Base-by-base conservation (phyloP, 2,888 invertebrate genomes). In the Clitarchus hookeri region DNA sequence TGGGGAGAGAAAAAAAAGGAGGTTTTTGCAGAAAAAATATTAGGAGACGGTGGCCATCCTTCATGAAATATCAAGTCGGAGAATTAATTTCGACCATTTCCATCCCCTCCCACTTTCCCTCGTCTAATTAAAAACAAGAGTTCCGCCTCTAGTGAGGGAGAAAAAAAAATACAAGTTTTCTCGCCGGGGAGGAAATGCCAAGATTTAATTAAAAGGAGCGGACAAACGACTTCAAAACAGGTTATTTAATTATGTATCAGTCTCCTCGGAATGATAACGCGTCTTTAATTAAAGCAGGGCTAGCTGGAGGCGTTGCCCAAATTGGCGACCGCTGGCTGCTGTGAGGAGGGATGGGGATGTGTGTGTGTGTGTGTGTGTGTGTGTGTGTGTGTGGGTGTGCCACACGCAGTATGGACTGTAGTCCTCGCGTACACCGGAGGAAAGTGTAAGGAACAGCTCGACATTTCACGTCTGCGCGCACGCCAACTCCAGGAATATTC, bases 241-340 rank as follows among this genome's bases (percentile, higher is more conserved):
- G 65, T 65, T 65, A 65, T 65, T 65, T 65, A 65, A 65, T 65
- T 65, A 65, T 65, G 65, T 65, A 65, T 65, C 65, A 65, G 65
- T 65, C 65, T 65, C 65, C 65, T n/a, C 65, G 65, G 65, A 65
- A 65, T 65, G 65, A 65, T 65, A 65, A 65, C 65, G 65, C 65
- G 65, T 65, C 65, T n/a, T 65, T 65, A 65, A 65, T 65, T 65
- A 65, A 65, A 65, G 65, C 65, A 65, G n/a, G 19, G n/a, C 65
- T 19, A n/a, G 65, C 65, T 19, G 19, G 23, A 19, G 65, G 23
- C 65, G n/a, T n/a, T n/a, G 65, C n/a, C n/a, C n/a, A 19, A n/a
- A n/a, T 65, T 23, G 65, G 65, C 65, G 65, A 65, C 65, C 65
- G 65, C 65, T n/a, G 48, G 48, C 1, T 48, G 48, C 16, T 48